Base-by-base conservation (phyloP, 2,113 vertebrate genomes). In the human region DNA sequence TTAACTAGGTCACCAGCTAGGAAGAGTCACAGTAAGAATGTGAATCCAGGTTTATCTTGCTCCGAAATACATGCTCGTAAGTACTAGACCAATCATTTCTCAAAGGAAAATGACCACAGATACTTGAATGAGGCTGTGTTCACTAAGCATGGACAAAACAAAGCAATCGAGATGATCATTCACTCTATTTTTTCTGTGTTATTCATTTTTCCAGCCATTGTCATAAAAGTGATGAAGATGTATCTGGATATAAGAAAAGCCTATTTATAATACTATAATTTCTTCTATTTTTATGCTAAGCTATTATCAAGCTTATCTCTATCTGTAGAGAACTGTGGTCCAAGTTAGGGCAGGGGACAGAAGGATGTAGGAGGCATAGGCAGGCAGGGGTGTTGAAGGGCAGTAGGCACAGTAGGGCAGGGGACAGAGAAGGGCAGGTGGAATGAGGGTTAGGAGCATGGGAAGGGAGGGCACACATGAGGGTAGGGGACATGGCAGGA, bases 401-500 rank as follows among this genome's bases (percentile, higher is more conserved):
- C 45, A 52, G 35, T 25, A 5, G 27, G 35, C 30, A 50, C 22
- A 50, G 52, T n/a, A 23, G 5, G 40, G 5, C 0, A 45, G 2
- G 20, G 2, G 32, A 13, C 6, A n/a, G 0, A 32, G 0, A 2
- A 38, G 27, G 18, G 20, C 9, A 43, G 48, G 40, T 68, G 4
- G 8, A 6, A 25, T 13, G 30, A 45, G 17, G 5, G 17, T n/a
- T 22, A 5, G 25, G 6, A 1, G 0, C 23, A 78, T 8, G 3
- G 10, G 59, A 43, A 38, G 2, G 20, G 18, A 43, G 4, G 2
- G 5, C 52, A 6, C 0, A 32, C 0, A 20, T 2, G 22, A 76
- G 6, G 13, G 12, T 4, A 72, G 23, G 11, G 12, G 10, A 22
- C 1, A n/a, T 18, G 32, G 17, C 35, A 30, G 50, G n/a, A 13